phyloP scores from a whole-genome alignment of 1,140 invertebrate genomes.

The Pogonus chalceus region DNA sequence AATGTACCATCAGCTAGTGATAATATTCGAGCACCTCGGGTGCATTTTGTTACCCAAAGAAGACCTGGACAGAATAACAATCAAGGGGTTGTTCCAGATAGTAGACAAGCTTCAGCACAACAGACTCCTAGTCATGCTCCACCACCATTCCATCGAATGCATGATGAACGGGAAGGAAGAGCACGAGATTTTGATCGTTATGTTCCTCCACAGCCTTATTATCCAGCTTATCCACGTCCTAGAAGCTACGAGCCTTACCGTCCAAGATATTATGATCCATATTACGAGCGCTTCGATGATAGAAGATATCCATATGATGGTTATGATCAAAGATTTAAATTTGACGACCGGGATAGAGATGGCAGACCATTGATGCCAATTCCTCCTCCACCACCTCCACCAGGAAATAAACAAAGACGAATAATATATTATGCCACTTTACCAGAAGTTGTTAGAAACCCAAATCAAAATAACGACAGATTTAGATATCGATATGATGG shows the following conservation, averaged over 20 bases:
- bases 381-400: constrained; percentile 1
- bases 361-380: background rate
- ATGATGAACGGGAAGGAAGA: background rate
- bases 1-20: constrained; percentile 16
- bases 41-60: constrained; percentile 29
- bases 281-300: background rate
- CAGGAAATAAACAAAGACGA: constrained; percentile 26
- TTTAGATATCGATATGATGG: background rate
- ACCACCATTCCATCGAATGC: background rate
- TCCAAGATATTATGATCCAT: constrained; percentile 8
- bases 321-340: background rate
- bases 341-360: background rate
- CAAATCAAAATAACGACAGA: constrained; percentile 24
- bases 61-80: no score
- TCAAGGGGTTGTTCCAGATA: background rate
- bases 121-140: background rate
- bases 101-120: background rate
- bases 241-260: constrained; percentile 7
- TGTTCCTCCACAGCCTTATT: background rate
- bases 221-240: constrained; percentile 6
- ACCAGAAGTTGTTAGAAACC: constrained; percentile 37
- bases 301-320: background rate
- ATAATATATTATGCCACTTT: constrained; percentile 41
- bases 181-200: background rate
- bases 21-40: constrained; percentile 20